Percentiles rank a stretch among this genome's conserved stretches.
phyloP scores from a whole-genome alignment of 2,113 vertebrate genomes.

The Corvus moneduloides region DNA sequence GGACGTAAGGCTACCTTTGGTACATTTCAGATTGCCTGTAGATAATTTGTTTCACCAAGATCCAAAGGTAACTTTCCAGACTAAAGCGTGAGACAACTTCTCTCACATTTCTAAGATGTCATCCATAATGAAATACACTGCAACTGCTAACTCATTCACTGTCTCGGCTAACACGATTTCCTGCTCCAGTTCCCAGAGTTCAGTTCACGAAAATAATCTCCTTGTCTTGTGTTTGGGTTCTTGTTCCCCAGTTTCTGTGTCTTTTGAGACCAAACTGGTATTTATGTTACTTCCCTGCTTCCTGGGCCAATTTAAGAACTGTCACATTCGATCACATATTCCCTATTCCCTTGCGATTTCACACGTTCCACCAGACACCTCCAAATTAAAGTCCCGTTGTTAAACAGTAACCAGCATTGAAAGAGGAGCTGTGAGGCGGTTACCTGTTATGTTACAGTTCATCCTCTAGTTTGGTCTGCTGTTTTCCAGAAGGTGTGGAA shows the following conservation, averaged over 20 bases:
- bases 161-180: background rate
- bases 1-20: background rate
- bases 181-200: conserved; percentile 9
- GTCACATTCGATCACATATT: background rate
- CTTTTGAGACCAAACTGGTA: background rate
- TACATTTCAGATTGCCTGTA: background rate
- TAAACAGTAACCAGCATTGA: background rate
- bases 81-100: background rate
- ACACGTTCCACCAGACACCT: background rate
- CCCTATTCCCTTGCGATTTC: background rate
- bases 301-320: background rate
- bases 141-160: background rate
- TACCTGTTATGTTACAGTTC: background rate
- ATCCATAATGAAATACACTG: background rate
- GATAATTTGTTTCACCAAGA: background rate
- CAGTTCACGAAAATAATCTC: background rate
- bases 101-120: background rate
- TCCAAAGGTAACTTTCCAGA: background rate
- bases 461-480: background rate
- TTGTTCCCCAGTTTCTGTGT: background rate
- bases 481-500: background rate
- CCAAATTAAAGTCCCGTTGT: background rate
- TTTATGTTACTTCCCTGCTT: background rate
- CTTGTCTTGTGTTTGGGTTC: background rate
- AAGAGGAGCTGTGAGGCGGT: background rate